Percentiles rank a stretch among this genome's conserved stretches.
Conservation (phyloP, 1,140 invertebrate genomes). For the Melanaphis sacchari region DNA sequence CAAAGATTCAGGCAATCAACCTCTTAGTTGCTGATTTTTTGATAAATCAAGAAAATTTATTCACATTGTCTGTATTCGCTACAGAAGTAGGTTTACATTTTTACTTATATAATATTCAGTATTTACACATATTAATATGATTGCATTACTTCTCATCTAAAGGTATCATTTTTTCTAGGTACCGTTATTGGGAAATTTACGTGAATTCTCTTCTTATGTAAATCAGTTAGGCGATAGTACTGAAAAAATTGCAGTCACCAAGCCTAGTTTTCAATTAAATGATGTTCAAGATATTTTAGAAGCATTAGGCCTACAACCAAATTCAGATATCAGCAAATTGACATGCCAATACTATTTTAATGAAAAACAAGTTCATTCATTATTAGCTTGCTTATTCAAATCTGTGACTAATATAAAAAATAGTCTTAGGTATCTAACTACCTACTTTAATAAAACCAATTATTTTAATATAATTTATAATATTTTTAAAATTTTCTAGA, state of each 20-base stretch:
- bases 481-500: too few relatives aligned
- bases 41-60: conserved; percentile 23
- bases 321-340: neutral
- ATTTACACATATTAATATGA: neutral
- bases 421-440: neutral
- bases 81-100: neutral
- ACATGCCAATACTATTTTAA: conserved; percentile 32
- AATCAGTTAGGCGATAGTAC: neutral
- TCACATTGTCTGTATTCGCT: neutral
- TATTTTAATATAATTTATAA: too few relatives aligned
- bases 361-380: neutral
- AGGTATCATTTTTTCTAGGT: conserved; percentile 19
- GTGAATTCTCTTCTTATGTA: neutral
- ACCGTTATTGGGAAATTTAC: neutral
- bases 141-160: neutral
- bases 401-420: neutral
- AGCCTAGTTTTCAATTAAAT: neutral
- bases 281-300: conserved; percentile 31
- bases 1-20: conserved; percentile 4
- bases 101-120: neutral
- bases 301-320: neutral
- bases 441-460: neutral
- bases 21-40: conserved; percentile 36
- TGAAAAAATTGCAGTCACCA: neutral
- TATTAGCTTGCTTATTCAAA: conserved; percentile 19